Conservation (phyloP, 2,113 vertebrate species). For the Pelobates fuscus region DNA sequence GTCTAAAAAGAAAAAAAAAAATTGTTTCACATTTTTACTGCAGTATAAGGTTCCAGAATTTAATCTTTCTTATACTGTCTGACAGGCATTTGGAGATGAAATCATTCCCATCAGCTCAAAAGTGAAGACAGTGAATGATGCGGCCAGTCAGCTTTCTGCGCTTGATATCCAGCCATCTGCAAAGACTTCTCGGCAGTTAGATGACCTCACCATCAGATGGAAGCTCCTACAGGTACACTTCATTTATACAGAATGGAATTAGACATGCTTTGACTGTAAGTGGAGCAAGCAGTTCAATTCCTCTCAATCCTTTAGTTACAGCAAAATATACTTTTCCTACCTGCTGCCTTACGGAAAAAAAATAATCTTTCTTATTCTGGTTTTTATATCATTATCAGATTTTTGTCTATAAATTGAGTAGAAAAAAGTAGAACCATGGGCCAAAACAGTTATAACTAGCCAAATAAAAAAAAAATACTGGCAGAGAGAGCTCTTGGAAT, state of each 20-base stretch:
- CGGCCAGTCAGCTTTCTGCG: slow-evolving; percentile 85
- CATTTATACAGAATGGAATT: not conserved
- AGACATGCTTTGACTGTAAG: slow-evolving; percentile 8
- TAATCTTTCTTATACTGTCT: slow-evolving; percentile 30
- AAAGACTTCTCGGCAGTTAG: slow-evolving; percentile 87
- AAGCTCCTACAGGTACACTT: slow-evolving; percentile 85
- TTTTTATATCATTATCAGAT: too few relatives aligned
- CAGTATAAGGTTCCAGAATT: not conserved
- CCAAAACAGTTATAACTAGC: too few relatives aligned
- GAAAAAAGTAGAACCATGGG: too few relatives aligned
- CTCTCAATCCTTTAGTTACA: not conserved
- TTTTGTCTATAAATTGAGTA: too few relatives aligned
- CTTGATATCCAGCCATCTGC: slow-evolving; percentile 90
- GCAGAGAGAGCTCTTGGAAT: too few relatives aligned
- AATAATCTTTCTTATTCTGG: too few relatives aligned
- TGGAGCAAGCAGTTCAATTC: not conserved
- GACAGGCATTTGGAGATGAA: slow-evolving; percentile 88
- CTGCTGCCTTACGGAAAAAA: too few relatives aligned
- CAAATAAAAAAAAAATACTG: too few relatives aligned
- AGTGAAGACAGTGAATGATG: slow-evolving; percentile 85
- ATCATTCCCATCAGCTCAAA: slow-evolving; percentile 85
- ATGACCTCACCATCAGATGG: slow-evolving; percentile 95
- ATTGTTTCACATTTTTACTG: not conserved
- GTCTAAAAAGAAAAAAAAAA: not conserved
- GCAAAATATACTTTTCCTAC: not conserved